phyloP scores from a whole-genome alignment of 2,113 vertebrate species.

The Bubo blakistoni region DNA sequence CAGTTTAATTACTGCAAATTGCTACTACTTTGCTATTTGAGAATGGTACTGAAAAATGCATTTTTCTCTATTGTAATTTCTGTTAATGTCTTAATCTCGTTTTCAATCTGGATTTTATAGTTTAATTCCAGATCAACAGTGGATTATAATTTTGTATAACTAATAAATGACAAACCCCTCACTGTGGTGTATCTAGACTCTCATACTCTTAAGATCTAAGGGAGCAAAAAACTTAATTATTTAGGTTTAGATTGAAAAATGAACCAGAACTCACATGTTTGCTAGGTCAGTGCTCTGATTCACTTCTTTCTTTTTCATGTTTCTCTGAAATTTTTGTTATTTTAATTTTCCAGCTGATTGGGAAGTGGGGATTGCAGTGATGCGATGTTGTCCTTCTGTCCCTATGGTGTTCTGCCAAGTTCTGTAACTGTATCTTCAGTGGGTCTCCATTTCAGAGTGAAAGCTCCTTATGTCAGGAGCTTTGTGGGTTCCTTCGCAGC shows the following conservation, averaged over 20 bases:
- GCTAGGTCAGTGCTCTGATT: not conserved
- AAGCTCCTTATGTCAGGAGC: slow-evolving; percentile 13
- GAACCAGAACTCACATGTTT: not conserved
- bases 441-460: not conserved
- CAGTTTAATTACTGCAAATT: not conserved
- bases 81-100: not conserved
- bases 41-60: not conserved
- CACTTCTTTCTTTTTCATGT: not conserved
- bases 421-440: not conserved
- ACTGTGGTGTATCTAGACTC: accelerated
- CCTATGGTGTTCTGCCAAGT: not conserved
- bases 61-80: not conserved
- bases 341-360: not conserved
- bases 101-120: not conserved
- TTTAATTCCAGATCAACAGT: not conserved
- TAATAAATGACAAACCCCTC: not conserved
- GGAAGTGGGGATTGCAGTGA: not conserved
- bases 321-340: not conserved
- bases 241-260: not conserved
- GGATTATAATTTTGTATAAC: not conserved
- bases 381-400: not conserved
- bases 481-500: not conserved
- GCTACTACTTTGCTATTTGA: not conserved
- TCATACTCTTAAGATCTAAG: not conserved
- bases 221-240: not conserved